These are phyloP conservation scores for Peromyscus eremicus DNA, from an alignment of 2,797 vertebrate species.

Conservation along the genomic window DNA sequence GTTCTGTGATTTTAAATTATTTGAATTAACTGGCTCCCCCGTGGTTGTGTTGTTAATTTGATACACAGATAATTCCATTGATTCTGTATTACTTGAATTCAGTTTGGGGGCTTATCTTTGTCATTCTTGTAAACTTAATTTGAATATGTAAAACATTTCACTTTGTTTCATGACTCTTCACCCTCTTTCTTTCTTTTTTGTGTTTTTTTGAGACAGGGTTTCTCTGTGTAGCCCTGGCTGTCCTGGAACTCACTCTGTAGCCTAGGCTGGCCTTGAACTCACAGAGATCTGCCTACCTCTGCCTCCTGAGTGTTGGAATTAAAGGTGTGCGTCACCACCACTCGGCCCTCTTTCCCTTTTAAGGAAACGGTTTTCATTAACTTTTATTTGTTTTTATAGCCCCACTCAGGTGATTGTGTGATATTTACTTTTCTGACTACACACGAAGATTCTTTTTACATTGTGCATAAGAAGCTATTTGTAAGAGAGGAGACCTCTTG, in stretches of 20 bases:
- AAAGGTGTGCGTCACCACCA: too few relatives aligned
- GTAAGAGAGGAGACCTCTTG: background rate
- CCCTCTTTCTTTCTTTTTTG: background rate
- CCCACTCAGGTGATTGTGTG: background rate
- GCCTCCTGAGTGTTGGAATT: too few relatives aligned
- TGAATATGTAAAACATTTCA: background rate
- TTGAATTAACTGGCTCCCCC: slow-evolving; percentile 15
- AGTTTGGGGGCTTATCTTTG: slow-evolving; percentile 13
- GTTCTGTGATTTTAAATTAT: slow-evolving; percentile 21
- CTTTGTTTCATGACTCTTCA: background rate
- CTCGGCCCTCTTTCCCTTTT: too few relatives aligned
- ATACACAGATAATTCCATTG: background rate
- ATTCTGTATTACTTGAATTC: slow-evolving; percentile 46
- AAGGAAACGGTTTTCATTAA: slow-evolving; percentile 23
- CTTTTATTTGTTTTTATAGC: background rate
- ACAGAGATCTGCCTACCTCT: too few relatives aligned
- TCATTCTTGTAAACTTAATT: slow-evolving; percentile 9
- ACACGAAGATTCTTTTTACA: background rate
- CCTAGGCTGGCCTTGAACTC: too few relatives aligned
- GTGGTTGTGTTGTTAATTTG: slow-evolving; percentile 3
- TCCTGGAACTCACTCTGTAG: too few relatives aligned
- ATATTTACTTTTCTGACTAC: slow-evolving; percentile 9
- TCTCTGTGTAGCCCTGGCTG: too few relatives aligned
- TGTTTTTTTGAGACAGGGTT: too few relatives aligned
- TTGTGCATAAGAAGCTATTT: slow-evolving; percentile 51